Evolutionary conservation across 2,113 vertebrate species (phyloP).

Genomic region (Vulpes ferrilata): DNA sequence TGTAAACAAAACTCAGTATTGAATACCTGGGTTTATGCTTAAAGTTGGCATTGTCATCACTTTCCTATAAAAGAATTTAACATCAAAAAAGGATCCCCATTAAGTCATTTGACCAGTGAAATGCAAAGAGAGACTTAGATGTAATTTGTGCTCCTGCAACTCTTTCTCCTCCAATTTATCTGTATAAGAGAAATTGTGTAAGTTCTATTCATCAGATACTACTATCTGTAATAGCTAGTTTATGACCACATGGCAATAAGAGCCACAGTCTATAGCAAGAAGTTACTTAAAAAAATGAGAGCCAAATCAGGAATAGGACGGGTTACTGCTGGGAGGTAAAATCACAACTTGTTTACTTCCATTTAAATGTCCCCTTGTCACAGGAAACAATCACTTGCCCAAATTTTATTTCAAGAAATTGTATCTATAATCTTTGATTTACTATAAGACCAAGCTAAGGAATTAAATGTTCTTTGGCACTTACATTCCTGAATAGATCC

Average conservation of each 20-base stretch:
- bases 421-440: background rate
- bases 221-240: background rate
- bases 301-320: background rate
- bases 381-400: background rate
- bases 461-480: background rate
- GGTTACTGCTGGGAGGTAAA: background rate
- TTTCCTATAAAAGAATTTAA: slow-evolving; percentile 21
- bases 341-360: slow-evolving; percentile 3
- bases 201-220: background rate
- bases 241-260: background rate
- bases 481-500: background rate
- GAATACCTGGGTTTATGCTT: background rate
- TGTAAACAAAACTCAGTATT: background rate
- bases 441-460: background rate
- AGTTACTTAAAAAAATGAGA: background rate
- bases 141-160: background rate
- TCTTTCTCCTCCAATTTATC: background rate
- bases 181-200: background rate
- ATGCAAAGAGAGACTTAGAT: background rate
- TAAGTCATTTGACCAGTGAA: background rate
- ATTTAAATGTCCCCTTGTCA: background rate
- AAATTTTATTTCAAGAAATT: slow-evolving; percentile 28
- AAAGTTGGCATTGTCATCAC: background rate
- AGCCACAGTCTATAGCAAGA: background rate
- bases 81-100: background rate